Conservation (phyloP, 2,797 vertebrate species). For the Zenarchopterus dispar region DNA sequence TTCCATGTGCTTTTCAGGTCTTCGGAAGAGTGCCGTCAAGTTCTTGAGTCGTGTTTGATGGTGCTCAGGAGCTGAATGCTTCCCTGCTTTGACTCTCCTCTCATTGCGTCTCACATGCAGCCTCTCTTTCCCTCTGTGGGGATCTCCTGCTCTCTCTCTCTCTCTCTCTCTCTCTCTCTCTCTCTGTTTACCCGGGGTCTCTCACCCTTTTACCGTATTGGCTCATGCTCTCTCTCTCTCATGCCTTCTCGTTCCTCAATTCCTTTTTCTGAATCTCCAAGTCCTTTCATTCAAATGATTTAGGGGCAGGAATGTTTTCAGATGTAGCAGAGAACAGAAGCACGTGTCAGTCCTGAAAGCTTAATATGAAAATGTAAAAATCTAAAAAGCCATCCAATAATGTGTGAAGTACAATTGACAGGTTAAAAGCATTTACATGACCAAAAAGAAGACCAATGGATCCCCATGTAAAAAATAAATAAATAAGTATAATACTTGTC, state of each 20-base stretch:
- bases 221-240: constrained; percentile 20
- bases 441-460: not conserved
- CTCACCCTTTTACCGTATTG: constrained; percentile 7
- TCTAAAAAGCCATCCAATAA: no score
- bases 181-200: constrained; percentile 26
- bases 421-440: not conserved
- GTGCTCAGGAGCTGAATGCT: constrained; percentile 42
- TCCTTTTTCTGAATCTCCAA: constrained; percentile 8
- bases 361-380: not conserved
- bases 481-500: not conserved
- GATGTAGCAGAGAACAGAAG: not conserved
- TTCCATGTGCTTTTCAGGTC: constrained; percentile 5
- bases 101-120: constrained; percentile 24
- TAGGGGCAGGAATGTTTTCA: not conserved
- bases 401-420: no score
- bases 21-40: constrained; percentile 24
- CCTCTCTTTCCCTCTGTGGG: constrained; percentile 22
- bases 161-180: constrained; percentile 5
- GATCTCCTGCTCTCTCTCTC: constrained; percentile 26
- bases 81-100: constrained; percentile 27
- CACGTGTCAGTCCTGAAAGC: not conserved
- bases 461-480: not conserved
- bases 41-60: constrained; percentile 31
- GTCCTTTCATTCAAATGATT: not conserved
- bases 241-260: not conserved